A percentile compares a stretch with the other conserved stretches of the same genome.
These are phyloP conservation scores for Clanis bilineata DNA, from an alignment of 2,888 invertebrate species.

Conservation along the genomic window DNA sequence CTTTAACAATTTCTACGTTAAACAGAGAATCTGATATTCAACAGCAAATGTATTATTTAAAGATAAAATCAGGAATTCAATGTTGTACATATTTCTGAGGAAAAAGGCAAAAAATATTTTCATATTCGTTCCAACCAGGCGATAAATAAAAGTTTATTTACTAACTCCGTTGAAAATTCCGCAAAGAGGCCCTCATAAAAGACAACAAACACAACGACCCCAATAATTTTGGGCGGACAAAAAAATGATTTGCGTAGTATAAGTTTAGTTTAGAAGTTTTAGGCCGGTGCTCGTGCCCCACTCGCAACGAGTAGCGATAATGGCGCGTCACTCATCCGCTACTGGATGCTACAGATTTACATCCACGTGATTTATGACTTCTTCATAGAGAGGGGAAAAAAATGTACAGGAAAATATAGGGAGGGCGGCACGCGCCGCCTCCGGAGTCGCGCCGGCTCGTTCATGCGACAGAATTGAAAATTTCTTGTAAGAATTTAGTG, in stretches of 20 bases:
- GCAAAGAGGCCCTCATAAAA: slow-evolving; percentile 9
- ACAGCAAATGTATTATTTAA: not conserved
- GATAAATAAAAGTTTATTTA: slow-evolving; percentile 28
- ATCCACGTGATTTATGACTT: slow-evolving; percentile 79
- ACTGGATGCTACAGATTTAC: slow-evolving; percentile 80
- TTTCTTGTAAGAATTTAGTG: slow-evolving; percentile 39
- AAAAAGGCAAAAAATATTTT: slow-evolving; percentile 11
- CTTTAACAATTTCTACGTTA: not conserved
- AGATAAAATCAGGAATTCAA: not conserved
- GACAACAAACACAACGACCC: slow-evolving; percentile 13
- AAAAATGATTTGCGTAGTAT: slow-evolving; percentile 33
- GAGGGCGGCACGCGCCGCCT: slow-evolving; percentile 35
- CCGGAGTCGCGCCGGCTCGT: slow-evolving; percentile 31
- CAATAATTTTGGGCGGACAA: slow-evolving; percentile 14
- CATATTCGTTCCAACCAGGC: slow-evolving; percentile 24
- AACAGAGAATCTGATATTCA: not conserved
- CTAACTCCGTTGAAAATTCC: slow-evolving; percentile 11
- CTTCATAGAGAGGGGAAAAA: slow-evolving; percentile 78
- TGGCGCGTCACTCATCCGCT: slow-evolving; percentile 79
- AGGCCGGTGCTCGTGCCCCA: slow-evolving; percentile 50
- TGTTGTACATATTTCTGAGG: not conserved
- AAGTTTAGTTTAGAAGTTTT: slow-evolving; percentile 60
- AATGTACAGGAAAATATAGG: slow-evolving; percentile 66
- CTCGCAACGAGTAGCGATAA: slow-evolving; percentile 62
- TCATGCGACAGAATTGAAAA: slow-evolving; percentile 44